Percentiles rank a stretch among this genome's conserved stretches.
Conservation (phyloP, 1,140 invertebrate genomes). For the Lepidurus arcticus region DNA sequence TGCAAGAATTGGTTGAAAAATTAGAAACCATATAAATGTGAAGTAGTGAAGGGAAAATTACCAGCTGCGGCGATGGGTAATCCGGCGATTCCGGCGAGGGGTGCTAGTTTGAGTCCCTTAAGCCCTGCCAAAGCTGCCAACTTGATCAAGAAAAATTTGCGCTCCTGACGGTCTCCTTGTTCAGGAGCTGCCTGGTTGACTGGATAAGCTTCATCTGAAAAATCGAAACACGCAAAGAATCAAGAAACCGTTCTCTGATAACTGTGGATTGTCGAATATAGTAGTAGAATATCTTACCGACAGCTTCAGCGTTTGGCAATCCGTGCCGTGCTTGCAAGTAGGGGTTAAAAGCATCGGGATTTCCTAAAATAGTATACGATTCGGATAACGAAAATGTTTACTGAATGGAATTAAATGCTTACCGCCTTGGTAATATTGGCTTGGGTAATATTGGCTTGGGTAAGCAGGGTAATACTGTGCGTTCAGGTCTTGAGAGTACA, state of each 20-base stretch:
- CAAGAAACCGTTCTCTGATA: background rate
- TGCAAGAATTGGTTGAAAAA: no score
- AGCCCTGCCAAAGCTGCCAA: background rate
- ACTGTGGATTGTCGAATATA: background rate
- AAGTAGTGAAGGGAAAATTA: background rate
- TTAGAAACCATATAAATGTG: no score
- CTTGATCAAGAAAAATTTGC: background rate
- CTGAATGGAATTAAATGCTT: no score
- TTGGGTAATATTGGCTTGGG: no score
- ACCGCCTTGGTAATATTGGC: no score
- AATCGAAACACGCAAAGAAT: background rate
- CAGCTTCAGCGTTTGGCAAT: no score
- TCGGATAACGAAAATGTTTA: no score
- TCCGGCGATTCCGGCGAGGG: background rate
- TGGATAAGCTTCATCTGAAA: background rate
- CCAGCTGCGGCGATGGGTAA: background rate
- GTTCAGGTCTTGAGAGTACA: background rate
- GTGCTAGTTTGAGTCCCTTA: background rate
- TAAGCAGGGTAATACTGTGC: no score
- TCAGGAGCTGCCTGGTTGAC: background rate
- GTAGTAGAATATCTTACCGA: no score
- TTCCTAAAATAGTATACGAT: no score
- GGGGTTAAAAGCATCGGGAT: no score
- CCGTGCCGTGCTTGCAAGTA: no score
- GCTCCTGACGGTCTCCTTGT: background rate